A percentile compares a stretch with the other conserved stretches of the same genome.
These are phyloP conservation scores for Ochotona princeps DNA, from an alignment of 2,113 vertebrate genomes.

Conservation along the genomic window DNA sequence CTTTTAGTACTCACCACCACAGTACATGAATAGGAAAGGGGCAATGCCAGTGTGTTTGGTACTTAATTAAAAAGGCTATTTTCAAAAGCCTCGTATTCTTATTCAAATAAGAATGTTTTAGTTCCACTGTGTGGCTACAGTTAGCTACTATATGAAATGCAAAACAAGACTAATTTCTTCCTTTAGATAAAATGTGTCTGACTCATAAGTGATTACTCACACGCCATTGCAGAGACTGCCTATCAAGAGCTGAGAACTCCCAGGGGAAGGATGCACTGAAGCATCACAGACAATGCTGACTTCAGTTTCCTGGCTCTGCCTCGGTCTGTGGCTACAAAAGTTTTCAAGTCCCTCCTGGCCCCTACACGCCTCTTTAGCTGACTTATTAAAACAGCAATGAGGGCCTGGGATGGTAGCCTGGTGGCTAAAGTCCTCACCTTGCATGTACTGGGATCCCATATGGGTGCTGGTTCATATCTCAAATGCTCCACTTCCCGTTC, in stretches of 20 bases:
- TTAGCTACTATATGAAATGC: not conserved
- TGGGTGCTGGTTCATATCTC: too few relatives aligned
- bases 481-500: too few relatives aligned
- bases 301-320: not conserved
- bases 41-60: not conserved
- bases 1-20: not conserved
- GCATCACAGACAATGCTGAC: not conserved
- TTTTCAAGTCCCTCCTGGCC: not conserved
- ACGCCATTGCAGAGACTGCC: not conserved
- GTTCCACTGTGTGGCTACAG: not conserved
- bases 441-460: too few relatives aligned
- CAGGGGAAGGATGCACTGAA: not conserved
- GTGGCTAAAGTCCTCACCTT: too few relatives aligned
- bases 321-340: not conserved
- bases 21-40: not conserved
- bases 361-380: not conserved
- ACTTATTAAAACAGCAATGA: not conserved
- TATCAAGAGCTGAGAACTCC: not conserved
- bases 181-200: slow-evolving; percentile 5
- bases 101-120: slow-evolving; percentile 10
- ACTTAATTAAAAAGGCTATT: not conserved
- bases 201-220: not conserved
- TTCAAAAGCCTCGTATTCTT: not conserved
- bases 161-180: not conserved
- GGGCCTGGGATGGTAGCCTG: too few relatives aligned